Percentiles rank a stretch among this genome's conserved stretches.
Conservation (phyloP, 2,113 vertebrate genomes). For the Heloderma charlesbogerti region DNA sequence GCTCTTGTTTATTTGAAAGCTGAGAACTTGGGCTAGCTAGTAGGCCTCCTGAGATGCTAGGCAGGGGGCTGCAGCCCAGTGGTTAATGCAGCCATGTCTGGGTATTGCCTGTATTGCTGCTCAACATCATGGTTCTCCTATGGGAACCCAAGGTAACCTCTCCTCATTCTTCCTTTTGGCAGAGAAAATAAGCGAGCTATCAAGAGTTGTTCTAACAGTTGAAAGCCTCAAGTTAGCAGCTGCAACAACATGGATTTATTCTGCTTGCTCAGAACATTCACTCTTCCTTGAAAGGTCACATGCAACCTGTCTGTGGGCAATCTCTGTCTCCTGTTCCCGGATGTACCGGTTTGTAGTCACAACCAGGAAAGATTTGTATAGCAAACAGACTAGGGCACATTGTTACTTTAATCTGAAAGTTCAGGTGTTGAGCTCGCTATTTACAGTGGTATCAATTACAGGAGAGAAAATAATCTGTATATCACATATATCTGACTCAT, state of each 20-base stretch:
- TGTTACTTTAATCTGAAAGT: conserved; percentile 16
- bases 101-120: background rate
- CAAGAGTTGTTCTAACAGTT: background rate
- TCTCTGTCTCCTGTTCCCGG: conserved; percentile 35
- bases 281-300: background rate
- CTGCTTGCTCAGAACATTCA: conserved; percentile 1
- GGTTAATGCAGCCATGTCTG: background rate
- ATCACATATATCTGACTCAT: background rate
- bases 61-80: too few species aligned
- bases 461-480: background rate
- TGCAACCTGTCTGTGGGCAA: background rate
- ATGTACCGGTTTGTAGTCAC: conserved; percentile 29
- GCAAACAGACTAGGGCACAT: conserved; percentile 40
- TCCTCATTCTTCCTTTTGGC: background rate
- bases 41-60: too few species aligned
- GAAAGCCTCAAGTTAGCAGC: background rate
- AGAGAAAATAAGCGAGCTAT: background rate
- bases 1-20: too few species aligned
- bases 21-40: too few species aligned
- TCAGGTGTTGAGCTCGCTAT: conserved; percentile 30
- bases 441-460: conserved; percentile 28
- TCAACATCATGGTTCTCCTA: fast-evolving
- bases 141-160: background rate
- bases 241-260: background rate
- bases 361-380: conserved; percentile 51